Conservation (phyloP, 2,113 vertebrate genomes). For the Piaya cayana region DNA sequence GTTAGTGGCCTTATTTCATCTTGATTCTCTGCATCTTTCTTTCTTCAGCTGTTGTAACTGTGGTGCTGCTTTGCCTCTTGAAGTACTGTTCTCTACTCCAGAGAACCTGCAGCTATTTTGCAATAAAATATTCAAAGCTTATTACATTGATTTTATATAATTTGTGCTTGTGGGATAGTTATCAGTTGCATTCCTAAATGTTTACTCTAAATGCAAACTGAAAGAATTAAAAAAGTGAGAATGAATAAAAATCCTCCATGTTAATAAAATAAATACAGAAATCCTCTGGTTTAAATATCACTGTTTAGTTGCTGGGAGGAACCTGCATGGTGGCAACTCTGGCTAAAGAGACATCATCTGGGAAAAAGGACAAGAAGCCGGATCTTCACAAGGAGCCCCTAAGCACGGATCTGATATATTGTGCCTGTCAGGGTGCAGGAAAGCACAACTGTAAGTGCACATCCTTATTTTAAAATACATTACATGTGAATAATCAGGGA, state of each 20-base stretch:
- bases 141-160: neutral
- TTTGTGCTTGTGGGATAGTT: neutral
- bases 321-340: neutral
- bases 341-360: neutral
- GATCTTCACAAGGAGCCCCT: neutral
- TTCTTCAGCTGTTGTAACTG: neutral
- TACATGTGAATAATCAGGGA: neutral
- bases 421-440: neutral
- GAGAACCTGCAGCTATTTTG: neutral
- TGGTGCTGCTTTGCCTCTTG: neutral
- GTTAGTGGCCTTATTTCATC: neutral
- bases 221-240: neutral
- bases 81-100: neutral
- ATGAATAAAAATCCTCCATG: neutral
- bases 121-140: neutral
- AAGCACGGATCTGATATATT: neutral
- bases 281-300: neutral
- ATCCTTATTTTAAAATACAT: neutral
- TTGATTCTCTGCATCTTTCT: neutral
- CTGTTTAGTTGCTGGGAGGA: neutral
- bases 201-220: neutral
- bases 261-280: neutral
- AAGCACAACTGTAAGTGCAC: fast-evolving
- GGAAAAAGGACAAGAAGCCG: neutral
- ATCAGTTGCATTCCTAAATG: neutral